These are phyloP conservation scores for Paracentrotus lividus DNA, from an alignment of 53 echinoderm and acorn worm genomes.

Conservation along the genomic window DNA sequence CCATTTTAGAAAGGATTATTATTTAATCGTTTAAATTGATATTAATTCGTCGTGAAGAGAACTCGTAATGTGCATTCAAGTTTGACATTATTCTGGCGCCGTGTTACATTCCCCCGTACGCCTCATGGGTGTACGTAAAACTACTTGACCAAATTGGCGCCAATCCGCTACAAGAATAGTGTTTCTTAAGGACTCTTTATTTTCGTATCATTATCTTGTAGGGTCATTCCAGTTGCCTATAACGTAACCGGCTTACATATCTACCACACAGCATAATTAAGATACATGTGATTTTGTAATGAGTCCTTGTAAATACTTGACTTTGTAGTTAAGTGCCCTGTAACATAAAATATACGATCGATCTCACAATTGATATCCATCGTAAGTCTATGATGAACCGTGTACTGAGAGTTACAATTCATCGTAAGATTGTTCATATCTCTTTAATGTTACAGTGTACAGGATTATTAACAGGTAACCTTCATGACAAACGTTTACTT, in stretches of 20 bases:
- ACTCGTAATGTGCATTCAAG: neutral
- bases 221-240: neutral
- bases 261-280: neutral
- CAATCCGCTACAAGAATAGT: neutral
- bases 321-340: neutral
- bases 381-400: too few species aligned
- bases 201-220: neutral
- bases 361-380: too few species aligned
- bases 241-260: neutral
- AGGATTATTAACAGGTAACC: neutral
- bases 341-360: too few species aligned
- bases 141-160: constrained; percentile 50
- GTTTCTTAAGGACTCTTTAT: neutral
- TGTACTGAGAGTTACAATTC: too few species aligned
- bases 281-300: neutral
- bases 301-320: neutral
- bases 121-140: neutral
- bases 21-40: neutral
- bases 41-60: neutral
- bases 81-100: neutral
- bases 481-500: neutral
- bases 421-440: too few species aligned
- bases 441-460: too few species aligned
- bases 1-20: neutral
- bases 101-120: neutral